Percentiles rank a stretch among this genome's conserved stretches.
Conservation (phyloP, 1,140 invertebrate genomes). For the Zaprionus tsacasi region DNA sequence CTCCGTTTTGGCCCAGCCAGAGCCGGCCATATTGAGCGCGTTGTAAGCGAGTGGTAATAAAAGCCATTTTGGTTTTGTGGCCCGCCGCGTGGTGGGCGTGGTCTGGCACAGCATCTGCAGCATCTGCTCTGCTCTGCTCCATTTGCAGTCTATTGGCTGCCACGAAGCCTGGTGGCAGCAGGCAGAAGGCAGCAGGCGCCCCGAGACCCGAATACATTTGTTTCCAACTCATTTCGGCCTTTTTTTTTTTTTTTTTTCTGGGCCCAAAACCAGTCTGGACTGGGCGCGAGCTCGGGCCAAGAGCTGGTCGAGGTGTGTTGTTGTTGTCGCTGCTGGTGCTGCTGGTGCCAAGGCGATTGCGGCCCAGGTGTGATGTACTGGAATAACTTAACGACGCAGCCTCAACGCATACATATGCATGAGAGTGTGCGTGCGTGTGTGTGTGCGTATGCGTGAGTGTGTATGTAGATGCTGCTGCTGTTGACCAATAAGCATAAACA, state of each 20-base stretch:
- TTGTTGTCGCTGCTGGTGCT: slow-evolving; percentile 24
- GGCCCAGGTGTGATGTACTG: slow-evolving; percentile 81
- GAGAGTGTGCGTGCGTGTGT: slow-evolving; percentile 25
- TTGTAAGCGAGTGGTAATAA: slow-evolving; percentile 70
- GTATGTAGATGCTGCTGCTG: slow-evolving; percentile 55
- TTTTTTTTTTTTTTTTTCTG: slow-evolving; percentile 21
- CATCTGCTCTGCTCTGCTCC: slow-evolving; percentile 73
- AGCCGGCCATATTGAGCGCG: slow-evolving; percentile 50
- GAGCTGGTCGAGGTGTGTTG: slow-evolving; percentile 23
- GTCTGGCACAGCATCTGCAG: slow-evolving; percentile 39
- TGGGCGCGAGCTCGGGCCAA: slow-evolving; percentile 39
- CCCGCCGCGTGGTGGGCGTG: slow-evolving; percentile 62
- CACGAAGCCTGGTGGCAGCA: slow-evolving; percentile 5
- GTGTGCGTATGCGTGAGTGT: slow-evolving; percentile 1
- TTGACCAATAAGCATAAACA: slow-evolving; percentile 82
- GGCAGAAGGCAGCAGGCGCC: slow-evolving; percentile 62
- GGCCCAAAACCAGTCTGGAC: slow-evolving; percentile 67
- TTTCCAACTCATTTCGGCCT: slow-evolving; percentile 55
- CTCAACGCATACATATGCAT: slow-evolving; percentile 70
- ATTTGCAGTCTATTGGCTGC: slow-evolving; percentile 81
- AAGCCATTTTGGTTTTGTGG: slow-evolving; percentile 75
- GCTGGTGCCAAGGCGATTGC: slow-evolving; percentile 40
- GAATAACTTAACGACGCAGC: slow-evolving; percentile 81
- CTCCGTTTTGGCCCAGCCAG: neutral
- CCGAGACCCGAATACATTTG: slow-evolving; percentile 71